Percentiles rank a stretch among this genome's conserved stretches.
Evolutionary conservation across 2,888 invertebrate species (phyloP).

Genomic region (Harmothoe impar): DNA sequence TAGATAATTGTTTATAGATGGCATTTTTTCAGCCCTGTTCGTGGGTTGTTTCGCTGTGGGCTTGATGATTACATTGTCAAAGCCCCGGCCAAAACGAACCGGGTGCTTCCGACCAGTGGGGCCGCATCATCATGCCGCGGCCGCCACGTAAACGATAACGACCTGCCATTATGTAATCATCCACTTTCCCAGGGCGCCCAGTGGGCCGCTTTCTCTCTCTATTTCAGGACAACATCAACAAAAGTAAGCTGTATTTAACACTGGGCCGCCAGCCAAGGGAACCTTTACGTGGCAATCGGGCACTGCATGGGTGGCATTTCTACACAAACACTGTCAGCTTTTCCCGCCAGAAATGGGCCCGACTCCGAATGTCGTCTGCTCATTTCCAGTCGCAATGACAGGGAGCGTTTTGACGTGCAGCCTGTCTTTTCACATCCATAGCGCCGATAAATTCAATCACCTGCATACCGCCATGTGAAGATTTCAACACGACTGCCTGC

Average conservation of each 20-base stretch:
- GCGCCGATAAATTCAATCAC: conserved; percentile 9
- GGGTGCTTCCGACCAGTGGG: conserved; percentile 21
- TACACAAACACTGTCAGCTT: not conserved
- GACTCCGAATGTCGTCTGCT: conserved; percentile 14
- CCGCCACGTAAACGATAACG: conserved; percentile 4
- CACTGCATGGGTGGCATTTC: conserved; percentile 37
- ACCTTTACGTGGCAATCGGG: conserved; percentile 1
- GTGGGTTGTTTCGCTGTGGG: not conserved
- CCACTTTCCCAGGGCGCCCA: conserved; percentile 47
- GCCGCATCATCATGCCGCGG: conserved; percentile 34
- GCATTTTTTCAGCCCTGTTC: not conserved
- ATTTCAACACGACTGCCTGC: not conserved
- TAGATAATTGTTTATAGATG: conserved; percentile 58
- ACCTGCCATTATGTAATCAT: conserved; percentile 40
- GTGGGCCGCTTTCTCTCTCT: conserved; percentile 26
- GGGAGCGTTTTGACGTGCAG: not conserved
- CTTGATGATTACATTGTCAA: conserved; percentile 50
- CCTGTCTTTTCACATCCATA: conserved; percentile 22
- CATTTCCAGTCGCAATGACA: conserved; percentile 52
- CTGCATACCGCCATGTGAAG: not conserved
- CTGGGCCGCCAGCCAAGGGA: not conserved
- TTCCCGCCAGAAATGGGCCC: conserved; percentile 22
- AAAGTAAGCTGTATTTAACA: conserved; percentile 46
- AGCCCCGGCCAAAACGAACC: not conserved
- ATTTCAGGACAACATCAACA: conserved; percentile 44